Conservation (phyloP, 2,113 vertebrate species). For the Pungitius pungitius region DNA sequence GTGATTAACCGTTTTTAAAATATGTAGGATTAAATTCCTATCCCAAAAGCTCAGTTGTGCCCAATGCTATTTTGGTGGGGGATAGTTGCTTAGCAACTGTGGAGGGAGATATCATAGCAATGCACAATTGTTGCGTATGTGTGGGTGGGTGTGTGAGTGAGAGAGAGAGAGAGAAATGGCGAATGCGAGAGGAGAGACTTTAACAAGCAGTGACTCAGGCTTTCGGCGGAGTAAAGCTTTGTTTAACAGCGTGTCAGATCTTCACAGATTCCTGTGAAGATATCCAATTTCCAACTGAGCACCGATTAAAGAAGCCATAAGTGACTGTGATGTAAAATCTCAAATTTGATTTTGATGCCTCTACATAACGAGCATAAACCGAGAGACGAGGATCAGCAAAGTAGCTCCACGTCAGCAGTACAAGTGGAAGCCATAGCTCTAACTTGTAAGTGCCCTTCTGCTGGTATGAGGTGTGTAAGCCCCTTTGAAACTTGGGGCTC, state of each 20-base stretch:
- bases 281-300: not conserved
- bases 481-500: not conserved
- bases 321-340: slow-evolving; percentile 6
- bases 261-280: not conserved
- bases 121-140: slow-evolving; percentile 55
- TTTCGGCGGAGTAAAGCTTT: slow-evolving; percentile 57
- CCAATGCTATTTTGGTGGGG: slow-evolving; percentile 74
- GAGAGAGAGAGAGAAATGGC: slow-evolving; percentile 20
- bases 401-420: slow-evolving; percentile 1
- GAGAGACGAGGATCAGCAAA: not conserved
- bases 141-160: slow-evolving; percentile 31
- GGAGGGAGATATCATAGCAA: slow-evolving; percentile 62
- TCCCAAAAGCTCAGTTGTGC: slow-evolving; percentile 50
- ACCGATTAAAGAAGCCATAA: slow-evolving; percentile 1
- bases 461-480: not conserved
- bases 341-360: slow-evolving; percentile 2
- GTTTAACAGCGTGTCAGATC: slow-evolving; percentile 31
- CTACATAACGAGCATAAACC: slow-evolving; percentile 3
- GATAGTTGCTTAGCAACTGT: slow-evolving; percentile 81
- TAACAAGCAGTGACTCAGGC: slow-evolving; percentile 67
- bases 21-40: slow-evolving; percentile 52
- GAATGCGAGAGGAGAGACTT: slow-evolving; percentile 35
- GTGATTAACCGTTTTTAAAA: slow-evolving; percentile 26
- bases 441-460: slow-evolving; percentile 3
- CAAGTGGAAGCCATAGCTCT: slow-evolving; percentile 12